Evolutionary conservation across 1,140 invertebrate genomes (phyloP), one percentile per base, ranked within the genome.

Genomic region (Heliconius himera): DNA sequence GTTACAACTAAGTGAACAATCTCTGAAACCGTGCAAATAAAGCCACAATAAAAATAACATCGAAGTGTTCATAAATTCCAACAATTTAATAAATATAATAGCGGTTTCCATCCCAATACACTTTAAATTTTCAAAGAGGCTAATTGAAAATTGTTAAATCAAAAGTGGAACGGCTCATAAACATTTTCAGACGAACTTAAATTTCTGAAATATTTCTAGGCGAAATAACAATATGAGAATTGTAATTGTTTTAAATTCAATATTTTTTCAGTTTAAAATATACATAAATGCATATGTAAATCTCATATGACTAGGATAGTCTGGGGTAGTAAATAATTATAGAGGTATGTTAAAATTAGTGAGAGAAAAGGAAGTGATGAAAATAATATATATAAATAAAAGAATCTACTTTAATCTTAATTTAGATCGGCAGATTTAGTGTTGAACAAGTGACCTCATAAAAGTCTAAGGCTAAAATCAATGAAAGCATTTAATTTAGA

Each of bases 391-490:
- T n/a, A n/a, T n/a, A n/a, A n/a, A n/a, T 54, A 1, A 54, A 2
- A 54, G 20, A 54, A 54, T 54, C 8, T 3, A 56, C 8, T 56
- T n/a, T 22, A 1, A 60, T 11, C 54, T 60, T 60, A 26, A 60
- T 60, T 60, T n/a, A n/a, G n/a, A n/a, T 26, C n/a, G 9, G 8
- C 26, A 13, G 22, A 66, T 29, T 66, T 16, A 29, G 8, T 66
- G 11, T 66, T 5, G 9, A 26, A 60, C n/a, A 60, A 26, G 8
- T n/a, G 9, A 22, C n/a, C 22, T 60, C 8, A 60, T 60, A n/a
- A 60, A 60, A 22, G n/a, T 22, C n/a, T 60, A 60, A 60, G 56
- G n/a, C 26, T 66, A 29, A 66, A 66, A 66, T 22, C 54, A 56
- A 66, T 29, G n/a, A 29, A 66, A 26, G 3, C 22, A 66, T 66